Evolutionary conservation across 2,797 vertebrate species (phyloP), one percentile per base, ranked within the genome.

Genomic region (Sarcoramphus papa): DNA sequence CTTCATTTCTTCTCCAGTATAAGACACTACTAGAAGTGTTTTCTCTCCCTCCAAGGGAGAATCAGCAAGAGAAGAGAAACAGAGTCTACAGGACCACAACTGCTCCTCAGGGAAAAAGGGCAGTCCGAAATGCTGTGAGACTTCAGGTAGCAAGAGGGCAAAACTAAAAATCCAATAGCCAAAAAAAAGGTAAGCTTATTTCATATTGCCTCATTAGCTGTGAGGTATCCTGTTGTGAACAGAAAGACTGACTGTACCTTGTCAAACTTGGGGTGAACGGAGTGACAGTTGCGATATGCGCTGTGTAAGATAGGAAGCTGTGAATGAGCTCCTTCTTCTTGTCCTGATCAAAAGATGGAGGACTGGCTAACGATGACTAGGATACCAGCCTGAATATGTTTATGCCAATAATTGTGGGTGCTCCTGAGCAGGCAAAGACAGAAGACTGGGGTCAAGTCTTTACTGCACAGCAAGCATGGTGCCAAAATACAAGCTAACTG

Each of bases 281-380:
- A 53, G 3, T 12, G 24, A 37, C 6, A 10, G 1, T 2, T 56
- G 20, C 31, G 24, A 13, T 1, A 2, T 14, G 23, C 22, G 7
- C 4, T 8, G 45, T 1, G 0, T 27, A 11, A 41, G 28, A 60
- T 3, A 50, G 7, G 18, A 72, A 45, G 15, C 40, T 70, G 56
- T 40, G 37, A 70, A 30, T 22, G 23, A 75, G 7, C 16, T 37
- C 11, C 18, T 78, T 27, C 41, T 74, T 76, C 65, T 62, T 60
- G 22, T 30, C 27, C n/a, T 35, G 14, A 51, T 20, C 4, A 21
- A 48, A 75, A 60, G 28, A 11, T 24, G 25, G 25, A 77, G 18
- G 24, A 48, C 15, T 47, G 33, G 15, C 9, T 88, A 31, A 35
- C 0, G 2, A 20, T 20, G 8, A 45, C 23, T n/a, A 57, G 12